A percentile compares a stretch with the other conserved stretches of the same genome.
phyloP scores from a whole-genome alignment of 2,888 invertebrate species.

The Linyphia triangularis region DNA sequence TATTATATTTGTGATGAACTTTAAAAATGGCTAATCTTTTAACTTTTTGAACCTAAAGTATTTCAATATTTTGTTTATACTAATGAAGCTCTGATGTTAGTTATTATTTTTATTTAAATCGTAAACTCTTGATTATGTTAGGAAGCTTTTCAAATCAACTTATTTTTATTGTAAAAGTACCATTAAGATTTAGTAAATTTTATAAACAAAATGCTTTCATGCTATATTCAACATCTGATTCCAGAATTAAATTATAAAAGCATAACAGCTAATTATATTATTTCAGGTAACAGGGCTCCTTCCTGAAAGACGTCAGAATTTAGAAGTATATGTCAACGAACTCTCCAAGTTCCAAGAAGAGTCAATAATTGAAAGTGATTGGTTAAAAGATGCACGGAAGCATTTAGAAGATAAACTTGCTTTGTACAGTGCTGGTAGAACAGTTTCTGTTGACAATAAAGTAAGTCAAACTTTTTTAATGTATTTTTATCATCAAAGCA shows the following conservation, averaged over 20 bases:
- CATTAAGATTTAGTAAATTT: too few relatives aligned
- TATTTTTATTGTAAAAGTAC: neutral
- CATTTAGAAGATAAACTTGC: slow-evolving; percentile 58
- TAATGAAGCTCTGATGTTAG: too few relatives aligned
- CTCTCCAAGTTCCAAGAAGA: slow-evolving; percentile 67
- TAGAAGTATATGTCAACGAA: slow-evolving; percentile 60
- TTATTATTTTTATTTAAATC: too few relatives aligned
- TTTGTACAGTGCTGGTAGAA: slow-evolving; percentile 59
- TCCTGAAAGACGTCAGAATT: slow-evolving; percentile 67
- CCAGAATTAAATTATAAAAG: neutral
- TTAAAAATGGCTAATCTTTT: too few relatives aligned
- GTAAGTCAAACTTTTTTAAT: too few relatives aligned
- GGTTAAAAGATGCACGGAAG: slow-evolving; percentile 63
- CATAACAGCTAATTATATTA: neutral
- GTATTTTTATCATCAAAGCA: too few relatives aligned
- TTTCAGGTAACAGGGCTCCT: slow-evolving; percentile 62
- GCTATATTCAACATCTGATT: neutral
- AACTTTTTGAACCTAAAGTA: too few relatives aligned
- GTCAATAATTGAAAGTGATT: slow-evolving; percentile 50
- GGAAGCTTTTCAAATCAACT: neutral
- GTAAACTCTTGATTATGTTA: too few relatives aligned
- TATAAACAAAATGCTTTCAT: neutral
- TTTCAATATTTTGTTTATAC: too few relatives aligned
- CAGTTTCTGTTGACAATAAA: slow-evolving; percentile 27
- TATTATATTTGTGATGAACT: neutral